These are phyloP conservation scores for Lithobates pipiens DNA, from an alignment of 2,797 vertebrate genomes.

Conservation along the genomic window DNA sequence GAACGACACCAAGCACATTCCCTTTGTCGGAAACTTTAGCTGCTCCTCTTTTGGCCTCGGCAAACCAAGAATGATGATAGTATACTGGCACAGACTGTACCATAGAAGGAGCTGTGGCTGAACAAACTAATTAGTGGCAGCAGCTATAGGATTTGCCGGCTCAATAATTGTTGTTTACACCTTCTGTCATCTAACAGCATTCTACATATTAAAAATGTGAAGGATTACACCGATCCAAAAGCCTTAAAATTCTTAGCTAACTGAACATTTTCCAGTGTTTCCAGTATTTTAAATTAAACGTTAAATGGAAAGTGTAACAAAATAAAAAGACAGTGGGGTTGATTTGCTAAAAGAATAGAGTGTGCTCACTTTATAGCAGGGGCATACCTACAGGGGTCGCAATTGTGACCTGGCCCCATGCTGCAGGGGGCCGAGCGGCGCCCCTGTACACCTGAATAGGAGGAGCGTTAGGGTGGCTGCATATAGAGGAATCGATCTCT, in stretches of 20 bases:
- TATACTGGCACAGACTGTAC: conserved; percentile 24
- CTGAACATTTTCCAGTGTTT: no score
- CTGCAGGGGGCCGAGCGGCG: no score
- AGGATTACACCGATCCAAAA: conserved; percentile 39
- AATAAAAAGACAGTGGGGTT: no score
- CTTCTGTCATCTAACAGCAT: conserved; percentile 51
- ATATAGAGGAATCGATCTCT: no score
- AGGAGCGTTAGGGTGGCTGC: no score
- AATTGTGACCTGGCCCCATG: no score
- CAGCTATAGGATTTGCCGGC: conserved; percentile 36
- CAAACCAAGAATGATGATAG: conserved; percentile 33
- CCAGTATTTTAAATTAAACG: no score
- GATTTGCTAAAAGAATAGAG: no score
- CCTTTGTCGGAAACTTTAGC: conserved; percentile 13
- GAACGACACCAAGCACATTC: neutral
- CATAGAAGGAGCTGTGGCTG: conserved; percentile 33
- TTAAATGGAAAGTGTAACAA: no score
- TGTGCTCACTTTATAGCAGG: no score
- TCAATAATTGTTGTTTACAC: conserved; percentile 43
- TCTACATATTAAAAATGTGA: conserved; percentile 34
- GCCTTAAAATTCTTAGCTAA: neutral
- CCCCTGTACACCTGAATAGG: no score
- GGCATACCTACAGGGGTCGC: no score
- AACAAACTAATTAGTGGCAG: conserved; percentile 42
- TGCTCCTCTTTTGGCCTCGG: conserved; percentile 30